These are phyloP conservation scores for Coranthus polyacanthus DNA, from an alignment of 2,797 vertebrate species.

Conservation along the genomic window DNA sequence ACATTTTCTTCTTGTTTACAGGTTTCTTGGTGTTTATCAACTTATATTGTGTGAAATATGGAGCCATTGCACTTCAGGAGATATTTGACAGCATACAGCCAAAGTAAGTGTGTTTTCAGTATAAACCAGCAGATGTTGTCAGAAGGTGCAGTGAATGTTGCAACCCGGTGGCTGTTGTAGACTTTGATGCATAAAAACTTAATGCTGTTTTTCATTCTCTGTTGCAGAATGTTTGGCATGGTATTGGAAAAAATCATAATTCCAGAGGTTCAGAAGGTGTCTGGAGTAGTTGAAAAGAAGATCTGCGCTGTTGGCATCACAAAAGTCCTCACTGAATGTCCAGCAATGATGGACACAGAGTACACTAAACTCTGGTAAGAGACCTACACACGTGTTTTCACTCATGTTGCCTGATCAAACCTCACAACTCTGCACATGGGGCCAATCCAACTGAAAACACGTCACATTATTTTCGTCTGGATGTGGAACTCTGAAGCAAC, in stretches of 20 bases:
- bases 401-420: too few species aligned
- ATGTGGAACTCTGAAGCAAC: too few species aligned
- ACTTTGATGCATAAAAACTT: too few species aligned
- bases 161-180: too few species aligned
- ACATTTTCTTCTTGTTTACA: conserved; percentile 53
- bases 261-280: conserved; percentile 98
- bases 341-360: conserved; percentile 98
- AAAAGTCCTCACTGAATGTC: conserved; percentile 96
- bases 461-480: too few species aligned
- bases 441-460: too few species aligned
- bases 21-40: conserved; percentile 99
- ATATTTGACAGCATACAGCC: conserved; percentile 98
- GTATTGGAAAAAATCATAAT: conserved; percentile 98
- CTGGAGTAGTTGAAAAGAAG: conserved; percentile 96
- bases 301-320: conserved; percentile 98
- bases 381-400: neutral
- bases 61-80: conserved; percentile 95
- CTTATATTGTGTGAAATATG: conserved; percentile 95
- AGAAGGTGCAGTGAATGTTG: neutral
- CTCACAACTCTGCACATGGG: too few species aligned
- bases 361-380: conserved; percentile 97
- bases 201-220: conserved; percentile 24
- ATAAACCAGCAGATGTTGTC: too few species aligned
- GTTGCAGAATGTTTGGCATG: conserved; percentile 97
- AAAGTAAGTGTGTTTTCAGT: conserved; percentile 95